Evolutionary conservation across 1,140 invertebrate genomes (phyloP).

Genomic region (Cataglyphis hispanica): DNA sequence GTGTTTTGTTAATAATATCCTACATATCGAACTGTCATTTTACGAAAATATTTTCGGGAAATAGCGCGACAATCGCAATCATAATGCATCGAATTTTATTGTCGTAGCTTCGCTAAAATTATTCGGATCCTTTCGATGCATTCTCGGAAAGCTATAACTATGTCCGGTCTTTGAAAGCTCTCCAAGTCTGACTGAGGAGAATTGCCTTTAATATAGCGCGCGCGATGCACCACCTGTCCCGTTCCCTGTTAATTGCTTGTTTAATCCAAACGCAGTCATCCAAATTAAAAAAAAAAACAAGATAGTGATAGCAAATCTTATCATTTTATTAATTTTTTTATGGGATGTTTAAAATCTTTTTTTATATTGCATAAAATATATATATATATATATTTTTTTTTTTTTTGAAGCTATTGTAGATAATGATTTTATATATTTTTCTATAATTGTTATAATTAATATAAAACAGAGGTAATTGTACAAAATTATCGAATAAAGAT

Average conservation of each 20-base stretch:
- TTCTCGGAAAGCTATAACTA: conserved; percentile 30
- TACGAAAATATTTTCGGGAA: background rate
- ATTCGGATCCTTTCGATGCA: conserved; percentile 33
- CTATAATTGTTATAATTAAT: background rate
- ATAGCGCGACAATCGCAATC: conserved; percentile 23
- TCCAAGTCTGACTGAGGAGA: conserved; percentile 10
- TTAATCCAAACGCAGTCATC: conserved; percentile 60
- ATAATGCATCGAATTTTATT: conserved; percentile 3
- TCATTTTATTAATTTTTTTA: background rate
- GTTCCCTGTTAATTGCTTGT: conserved; percentile 63
- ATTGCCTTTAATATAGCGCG: conserved; percentile 26
- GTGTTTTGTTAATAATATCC: background rate
- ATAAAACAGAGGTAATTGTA: background rate
- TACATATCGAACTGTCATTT: background rate
- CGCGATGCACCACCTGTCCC: conserved; percentile 62
- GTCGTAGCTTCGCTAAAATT: conserved; percentile 11
- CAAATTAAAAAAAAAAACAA: conserved; percentile 16
- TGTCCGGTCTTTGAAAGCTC: conserved; percentile 39
- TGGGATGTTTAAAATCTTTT: background rate
- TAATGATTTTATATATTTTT: background rate
- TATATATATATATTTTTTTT: too few species aligned
- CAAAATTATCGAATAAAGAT: background rate
- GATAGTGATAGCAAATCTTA: background rate
- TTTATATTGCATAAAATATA: background rate
- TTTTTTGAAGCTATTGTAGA: too few species aligned